Evolutionary conservation across 2,888 invertebrate genomes (phyloP).

Genomic region (Diplolepis rosae): DNA sequence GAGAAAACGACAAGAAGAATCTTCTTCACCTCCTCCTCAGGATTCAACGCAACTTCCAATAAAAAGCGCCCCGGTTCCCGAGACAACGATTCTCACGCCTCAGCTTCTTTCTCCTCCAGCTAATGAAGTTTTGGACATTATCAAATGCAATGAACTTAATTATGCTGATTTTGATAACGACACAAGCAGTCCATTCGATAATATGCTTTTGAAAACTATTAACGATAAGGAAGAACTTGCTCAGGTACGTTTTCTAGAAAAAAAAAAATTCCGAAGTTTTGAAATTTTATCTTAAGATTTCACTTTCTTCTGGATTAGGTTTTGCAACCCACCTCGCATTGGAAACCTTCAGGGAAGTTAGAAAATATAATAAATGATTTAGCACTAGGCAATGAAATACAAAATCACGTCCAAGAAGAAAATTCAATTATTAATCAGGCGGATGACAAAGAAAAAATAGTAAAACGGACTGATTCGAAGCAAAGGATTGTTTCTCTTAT

Average conservation of each 20-base stretch:
- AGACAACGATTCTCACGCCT: conserved; percentile 73
- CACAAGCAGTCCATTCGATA: conserved; percentile 94
- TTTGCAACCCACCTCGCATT: conserved; percentile 66
- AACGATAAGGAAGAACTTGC: conserved; percentile 94
- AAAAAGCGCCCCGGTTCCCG: conserved; percentile 69
- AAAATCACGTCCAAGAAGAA: conserved; percentile 47
- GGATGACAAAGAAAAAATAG: conserved; percentile 42
- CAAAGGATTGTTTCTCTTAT: conserved; percentile 83
- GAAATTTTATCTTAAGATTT: background rate
- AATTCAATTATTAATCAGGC: conserved; percentile 38
- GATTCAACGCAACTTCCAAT: conserved; percentile 71
- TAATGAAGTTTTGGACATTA: conserved; percentile 62
- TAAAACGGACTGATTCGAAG: conserved; percentile 31
- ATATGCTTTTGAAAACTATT: conserved; percentile 92
- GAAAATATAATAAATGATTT: conserved; percentile 62
- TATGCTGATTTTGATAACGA: conserved; percentile 89
- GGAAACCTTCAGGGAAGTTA: conserved; percentile 61
- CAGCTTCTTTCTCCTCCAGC: conserved; percentile 65
- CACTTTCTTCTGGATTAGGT: conserved; percentile 54
- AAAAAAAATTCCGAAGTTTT: background rate
- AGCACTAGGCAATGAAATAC: conserved; percentile 51
- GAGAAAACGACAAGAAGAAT: conserved; percentile 75
- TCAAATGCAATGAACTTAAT: conserved; percentile 65
- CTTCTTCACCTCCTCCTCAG: conserved; percentile 71
- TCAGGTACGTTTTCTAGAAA: conserved; percentile 76